phyloP scores from a whole-genome alignment of 2,797 vertebrate genomes.

The Paguma larvata region DNA sequence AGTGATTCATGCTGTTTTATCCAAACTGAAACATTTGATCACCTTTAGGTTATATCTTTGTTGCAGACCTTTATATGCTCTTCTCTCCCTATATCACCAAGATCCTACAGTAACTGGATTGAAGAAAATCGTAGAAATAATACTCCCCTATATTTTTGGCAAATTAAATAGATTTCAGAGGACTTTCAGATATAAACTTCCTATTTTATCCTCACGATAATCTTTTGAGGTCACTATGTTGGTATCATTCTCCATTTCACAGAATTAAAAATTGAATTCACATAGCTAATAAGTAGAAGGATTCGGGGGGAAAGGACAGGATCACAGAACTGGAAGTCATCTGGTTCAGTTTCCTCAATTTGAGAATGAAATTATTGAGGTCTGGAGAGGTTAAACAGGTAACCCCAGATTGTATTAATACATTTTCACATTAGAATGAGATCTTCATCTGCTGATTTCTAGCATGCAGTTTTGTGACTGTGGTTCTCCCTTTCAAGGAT shows the following conservation, averaged over 20 bases:
- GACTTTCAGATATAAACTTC: conserved; percentile 20
- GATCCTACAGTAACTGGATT: not conserved
- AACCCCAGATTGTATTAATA: not conserved
- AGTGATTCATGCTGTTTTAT: not conserved
- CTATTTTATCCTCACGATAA: conserved; percentile 47
- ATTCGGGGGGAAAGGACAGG: not conserved
- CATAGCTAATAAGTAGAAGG: not conserved
- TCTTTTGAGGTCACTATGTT: not conserved
- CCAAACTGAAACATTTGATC: not conserved
- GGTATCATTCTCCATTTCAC: conserved; percentile 30
- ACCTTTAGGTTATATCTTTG: not conserved
- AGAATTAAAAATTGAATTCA: not conserved
- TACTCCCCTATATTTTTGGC: not conserved
- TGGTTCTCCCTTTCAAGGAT: not conserved
- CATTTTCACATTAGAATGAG: not conserved
- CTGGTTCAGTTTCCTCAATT: not conserved
- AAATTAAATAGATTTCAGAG: conserved; percentile 23
- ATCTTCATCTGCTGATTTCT: not conserved
- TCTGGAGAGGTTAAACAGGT: not conserved
- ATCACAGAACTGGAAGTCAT: not conserved
- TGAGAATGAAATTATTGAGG: conserved; percentile 27
- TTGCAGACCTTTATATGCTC: not conserved
- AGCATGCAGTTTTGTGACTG: not conserved
- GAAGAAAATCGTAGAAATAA: conserved; percentile 22
- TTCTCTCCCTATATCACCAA: not conserved